Conservation (phyloP, 2,888 invertebrate species). For the Drosophila paucipuncta region DNA sequence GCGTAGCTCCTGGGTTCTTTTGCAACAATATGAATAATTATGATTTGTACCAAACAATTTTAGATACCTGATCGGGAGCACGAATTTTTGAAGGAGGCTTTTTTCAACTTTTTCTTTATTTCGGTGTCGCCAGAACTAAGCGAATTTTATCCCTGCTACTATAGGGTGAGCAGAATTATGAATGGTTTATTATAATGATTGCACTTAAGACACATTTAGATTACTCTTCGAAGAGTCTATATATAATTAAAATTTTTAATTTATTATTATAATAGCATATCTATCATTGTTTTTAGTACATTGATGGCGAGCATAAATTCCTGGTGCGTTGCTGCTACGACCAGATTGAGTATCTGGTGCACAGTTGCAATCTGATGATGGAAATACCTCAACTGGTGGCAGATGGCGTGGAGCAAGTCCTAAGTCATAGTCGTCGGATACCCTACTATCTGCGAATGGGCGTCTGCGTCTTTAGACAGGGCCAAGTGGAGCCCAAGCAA, state of each 20-base stretch:
- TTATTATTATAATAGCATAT: too few relatives aligned
- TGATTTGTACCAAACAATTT: neutral
- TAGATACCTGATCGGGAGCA: conserved; percentile 77
- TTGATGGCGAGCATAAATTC: conserved; percentile 77
- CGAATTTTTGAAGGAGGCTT: conserved; percentile 62
- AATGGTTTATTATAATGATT: neutral
- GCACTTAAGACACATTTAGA: neutral
- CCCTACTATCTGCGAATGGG: conserved; percentile 78
- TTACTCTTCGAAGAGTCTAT: neutral
- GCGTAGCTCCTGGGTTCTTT: neutral
- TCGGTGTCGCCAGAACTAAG: conserved; percentile 60
- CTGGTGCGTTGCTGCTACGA: conserved; percentile 80
- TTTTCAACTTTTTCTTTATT: conserved; percentile 80
- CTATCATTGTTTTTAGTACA: conserved; percentile 56
- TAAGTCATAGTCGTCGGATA: conserved; percentile 40
- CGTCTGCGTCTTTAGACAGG: conserved; percentile 69
- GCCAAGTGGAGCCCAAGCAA: conserved; percentile 76
- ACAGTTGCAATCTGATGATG: conserved; percentile 70
- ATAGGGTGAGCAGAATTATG: conserved; percentile 66
- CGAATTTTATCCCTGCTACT: conserved; percentile 83
- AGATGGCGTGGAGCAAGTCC: neutral
- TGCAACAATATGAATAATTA: neutral
- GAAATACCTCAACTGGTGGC: conserved; percentile 60
- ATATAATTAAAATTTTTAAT: too few relatives aligned
- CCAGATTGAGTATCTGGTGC: conserved; percentile 75